These are phyloP conservation scores for Macroglossus sobrinus DNA, from an alignment of 2,113 vertebrate species.

Conservation along the genomic window DNA sequence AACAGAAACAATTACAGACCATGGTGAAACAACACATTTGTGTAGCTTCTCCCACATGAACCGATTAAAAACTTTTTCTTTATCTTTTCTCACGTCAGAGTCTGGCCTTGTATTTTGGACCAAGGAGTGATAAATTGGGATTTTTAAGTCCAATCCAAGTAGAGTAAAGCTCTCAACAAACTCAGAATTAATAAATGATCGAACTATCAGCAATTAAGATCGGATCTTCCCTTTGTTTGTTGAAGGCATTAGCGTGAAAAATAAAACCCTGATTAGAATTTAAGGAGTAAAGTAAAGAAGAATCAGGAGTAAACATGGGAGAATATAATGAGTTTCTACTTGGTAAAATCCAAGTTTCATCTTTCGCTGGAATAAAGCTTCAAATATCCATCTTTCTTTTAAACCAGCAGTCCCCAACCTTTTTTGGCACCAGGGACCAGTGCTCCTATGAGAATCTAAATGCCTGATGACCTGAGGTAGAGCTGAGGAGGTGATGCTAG, in stretches of 20 bases:
- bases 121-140: neutral
- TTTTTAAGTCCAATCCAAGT: neutral
- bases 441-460: too few species aligned
- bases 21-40: neutral
- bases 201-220: neutral
- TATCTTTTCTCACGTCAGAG: neutral
- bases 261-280: neutral
- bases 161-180: neutral
- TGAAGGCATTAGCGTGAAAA: neutral
- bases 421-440: too few species aligned
- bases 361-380: neutral
- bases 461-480: too few species aligned
- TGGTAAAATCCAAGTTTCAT: neutral
- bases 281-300: neutral
- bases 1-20: neutral
- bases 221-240: neutral
- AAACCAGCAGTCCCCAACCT: too few species aligned
- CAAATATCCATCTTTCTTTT: neutral
- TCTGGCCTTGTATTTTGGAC: neutral
- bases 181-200: conserved; percentile 33
- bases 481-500: too few species aligned
- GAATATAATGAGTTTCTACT: neutral
- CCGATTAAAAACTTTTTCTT: neutral
- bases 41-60: neutral
- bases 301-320: neutral